phyloP scores from a whole-genome alignment of 1,140 invertebrate genomes.

The Pteromalus puparum region DNA sequence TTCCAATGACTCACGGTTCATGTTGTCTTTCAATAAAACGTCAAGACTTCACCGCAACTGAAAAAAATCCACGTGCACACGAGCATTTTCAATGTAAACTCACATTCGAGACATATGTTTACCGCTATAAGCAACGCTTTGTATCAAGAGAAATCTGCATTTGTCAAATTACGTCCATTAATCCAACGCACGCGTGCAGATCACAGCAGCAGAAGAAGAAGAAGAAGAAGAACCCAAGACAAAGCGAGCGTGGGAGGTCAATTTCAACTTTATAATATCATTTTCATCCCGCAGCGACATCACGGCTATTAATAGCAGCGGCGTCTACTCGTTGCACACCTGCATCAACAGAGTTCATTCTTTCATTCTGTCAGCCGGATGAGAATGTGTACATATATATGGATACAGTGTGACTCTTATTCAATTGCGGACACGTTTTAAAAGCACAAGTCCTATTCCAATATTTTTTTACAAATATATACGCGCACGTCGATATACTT shows the following conservation, averaged over 20 bases:
- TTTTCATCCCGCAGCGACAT: constrained; percentile 57
- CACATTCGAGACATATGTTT: too few species aligned
- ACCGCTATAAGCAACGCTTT: too few species aligned
- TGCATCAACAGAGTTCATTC: background rate
- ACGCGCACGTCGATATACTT: too few species aligned
- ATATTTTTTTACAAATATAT: background rate
- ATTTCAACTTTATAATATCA: constrained; percentile 54
- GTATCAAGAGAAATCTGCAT: constrained; percentile 13
- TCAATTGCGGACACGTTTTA: background rate
- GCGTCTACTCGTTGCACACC: constrained; percentile 49
- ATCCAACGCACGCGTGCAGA: constrained; percentile 21
- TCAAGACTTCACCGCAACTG: too few species aligned
- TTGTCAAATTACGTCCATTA: constrained; percentile 54
- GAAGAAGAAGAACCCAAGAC: constrained; percentile 37
- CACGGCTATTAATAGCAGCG: constrained; percentile 59
- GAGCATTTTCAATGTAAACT: too few species aligned
- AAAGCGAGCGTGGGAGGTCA: constrained; percentile 35
- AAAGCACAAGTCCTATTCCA: background rate
- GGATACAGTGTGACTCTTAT: background rate
- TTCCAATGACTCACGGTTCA: background rate
- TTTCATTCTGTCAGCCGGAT: background rate
- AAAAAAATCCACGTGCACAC: too few species aligned
- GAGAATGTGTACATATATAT: background rate
- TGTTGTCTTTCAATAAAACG: too few species aligned
- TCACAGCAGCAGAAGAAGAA: background rate